phyloP scores from a whole-genome alignment of 1,140 invertebrate species.

The Panonychus citri region DNA sequence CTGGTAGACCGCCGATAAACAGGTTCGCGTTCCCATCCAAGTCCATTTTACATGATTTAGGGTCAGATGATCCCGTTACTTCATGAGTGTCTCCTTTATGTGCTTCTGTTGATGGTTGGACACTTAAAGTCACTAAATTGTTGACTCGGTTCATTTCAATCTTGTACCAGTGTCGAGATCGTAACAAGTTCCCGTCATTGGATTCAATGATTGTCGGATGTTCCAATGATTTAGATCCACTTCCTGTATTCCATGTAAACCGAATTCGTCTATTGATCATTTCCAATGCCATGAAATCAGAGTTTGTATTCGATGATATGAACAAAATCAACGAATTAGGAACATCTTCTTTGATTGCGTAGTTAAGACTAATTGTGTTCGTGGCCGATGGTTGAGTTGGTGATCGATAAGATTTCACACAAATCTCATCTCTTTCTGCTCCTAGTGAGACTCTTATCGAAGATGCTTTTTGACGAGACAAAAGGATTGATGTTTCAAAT shows the following conservation, averaged over 20 bases:
- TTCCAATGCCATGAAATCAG: constrained; percentile 52
- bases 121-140: constrained; percentile 20
- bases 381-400: constrained; percentile 39
- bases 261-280: constrained; percentile 45
- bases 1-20: constrained; percentile 18
- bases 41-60: constrained; percentile 17
- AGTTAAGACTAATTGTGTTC: constrained; percentile 40
- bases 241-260: constrained; percentile 51
- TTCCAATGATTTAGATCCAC: constrained; percentile 29
- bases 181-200: constrained; percentile 29
- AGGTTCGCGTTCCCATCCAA: constrained; percentile 14
- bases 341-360: constrained; percentile 33
- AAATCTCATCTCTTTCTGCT: constrained; percentile 28
- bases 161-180: constrained; percentile 44
- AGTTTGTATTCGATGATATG: constrained; percentile 24
- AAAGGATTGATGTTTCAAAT: constrained; percentile 44
- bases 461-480: constrained; percentile 52
- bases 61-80: constrained; percentile 12
- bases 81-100: constrained; percentile 11
- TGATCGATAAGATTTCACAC: constrained; percentile 43
- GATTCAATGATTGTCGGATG: constrained; percentile 33
- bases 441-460: constrained; percentile 52
- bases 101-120: constrained; percentile 13
- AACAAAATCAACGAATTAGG: constrained; percentile 40
- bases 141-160: constrained; percentile 33